Conservation (phyloP, 2,888 invertebrate species). For the Folsomia candida region DNA sequence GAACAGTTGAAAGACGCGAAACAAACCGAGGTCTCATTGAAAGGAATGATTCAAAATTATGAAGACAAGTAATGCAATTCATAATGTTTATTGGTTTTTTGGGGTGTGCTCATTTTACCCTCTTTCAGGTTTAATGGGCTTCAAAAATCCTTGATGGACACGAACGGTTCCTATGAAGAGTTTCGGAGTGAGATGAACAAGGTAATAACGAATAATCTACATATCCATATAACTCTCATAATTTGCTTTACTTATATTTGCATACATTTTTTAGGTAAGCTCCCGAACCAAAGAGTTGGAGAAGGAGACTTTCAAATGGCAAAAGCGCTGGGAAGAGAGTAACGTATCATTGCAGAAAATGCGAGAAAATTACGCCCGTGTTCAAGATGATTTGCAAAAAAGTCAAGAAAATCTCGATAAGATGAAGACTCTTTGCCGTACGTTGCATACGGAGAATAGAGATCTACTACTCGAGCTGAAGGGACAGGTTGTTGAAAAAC, state of each 20-base stretch:
- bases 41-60: slow-evolving; percentile 45
- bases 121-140: slow-evolving; percentile 49
- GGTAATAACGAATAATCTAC: slow-evolving; percentile 20
- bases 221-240: background rate
- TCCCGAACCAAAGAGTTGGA: slow-evolving; percentile 48
- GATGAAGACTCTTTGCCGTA: slow-evolving; percentile 48
- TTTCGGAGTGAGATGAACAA: slow-evolving; percentile 48
- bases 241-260: background rate
- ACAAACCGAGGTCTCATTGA: slow-evolving; percentile 44
- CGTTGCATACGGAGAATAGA: slow-evolving; percentile 46
- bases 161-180: slow-evolving; percentile 47
- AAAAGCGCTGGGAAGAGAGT: slow-evolving; percentile 48
- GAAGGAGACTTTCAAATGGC: slow-evolving; percentile 47
- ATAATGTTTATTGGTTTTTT: no score
- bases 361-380: slow-evolving; percentile 42
- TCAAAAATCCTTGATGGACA: slow-evolving; percentile 47
- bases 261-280: slow-evolving; percentile 37
- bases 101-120: no score
- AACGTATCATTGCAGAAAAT: slow-evolving; percentile 36
- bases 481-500: background rate
- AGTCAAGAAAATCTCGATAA: slow-evolving; percentile 46
- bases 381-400: slow-evolving; percentile 43
- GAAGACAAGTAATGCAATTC: no score
- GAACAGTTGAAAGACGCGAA: slow-evolving; percentile 50
- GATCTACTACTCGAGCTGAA: slow-evolving; percentile 42